phyloP scores from a whole-genome alignment of 2,797 vertebrate genomes.

The Enteromius anoplus region DNA sequence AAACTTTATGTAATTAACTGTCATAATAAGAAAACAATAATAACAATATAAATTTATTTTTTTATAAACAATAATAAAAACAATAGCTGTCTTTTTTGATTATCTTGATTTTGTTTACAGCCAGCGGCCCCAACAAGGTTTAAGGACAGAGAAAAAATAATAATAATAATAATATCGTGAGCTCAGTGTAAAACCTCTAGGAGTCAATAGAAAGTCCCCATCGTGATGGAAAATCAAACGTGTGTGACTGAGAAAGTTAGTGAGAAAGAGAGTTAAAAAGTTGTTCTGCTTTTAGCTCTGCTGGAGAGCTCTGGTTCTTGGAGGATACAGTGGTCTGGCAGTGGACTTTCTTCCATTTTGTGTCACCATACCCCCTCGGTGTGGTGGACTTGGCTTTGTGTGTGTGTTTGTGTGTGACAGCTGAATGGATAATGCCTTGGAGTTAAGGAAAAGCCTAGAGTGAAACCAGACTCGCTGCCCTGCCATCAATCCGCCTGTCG shows the following conservation, averaged over 20 bases:
- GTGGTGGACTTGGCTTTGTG: slow-evolving; percentile 45
- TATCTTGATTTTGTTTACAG: neutral
- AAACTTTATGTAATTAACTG: neutral
- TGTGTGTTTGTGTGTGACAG: slow-evolving; percentile 46
- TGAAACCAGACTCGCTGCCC: slow-evolving; percentile 54
- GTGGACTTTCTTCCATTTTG: slow-evolving; percentile 48
- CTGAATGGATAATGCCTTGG: slow-evolving; percentile 58
- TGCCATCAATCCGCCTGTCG: slow-evolving; percentile 48
- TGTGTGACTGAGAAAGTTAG: slow-evolving; percentile 20
- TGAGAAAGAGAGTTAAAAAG: slow-evolving; percentile 22
- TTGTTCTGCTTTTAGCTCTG: slow-evolving; percentile 42
- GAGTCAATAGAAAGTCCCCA: neutral
- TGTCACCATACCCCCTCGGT: slow-evolving; percentile 47
- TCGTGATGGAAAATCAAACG: neutral
- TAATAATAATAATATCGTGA: neutral
- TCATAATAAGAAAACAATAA: neutral
- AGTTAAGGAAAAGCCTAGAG: slow-evolving; percentile 57
- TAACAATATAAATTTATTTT: too few species aligned
- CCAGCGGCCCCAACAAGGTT: neutral
- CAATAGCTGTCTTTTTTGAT: neutral
- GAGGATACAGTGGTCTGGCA: slow-evolving; percentile 45
- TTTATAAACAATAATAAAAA: neutral
- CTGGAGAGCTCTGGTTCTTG: slow-evolving; percentile 35
- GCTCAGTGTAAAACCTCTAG: slow-evolving; percentile 9
- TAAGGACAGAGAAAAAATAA: neutral